Base-by-base conservation (phyloP, 2,888 invertebrate genomes). In the Andrena bucephala region DNA sequence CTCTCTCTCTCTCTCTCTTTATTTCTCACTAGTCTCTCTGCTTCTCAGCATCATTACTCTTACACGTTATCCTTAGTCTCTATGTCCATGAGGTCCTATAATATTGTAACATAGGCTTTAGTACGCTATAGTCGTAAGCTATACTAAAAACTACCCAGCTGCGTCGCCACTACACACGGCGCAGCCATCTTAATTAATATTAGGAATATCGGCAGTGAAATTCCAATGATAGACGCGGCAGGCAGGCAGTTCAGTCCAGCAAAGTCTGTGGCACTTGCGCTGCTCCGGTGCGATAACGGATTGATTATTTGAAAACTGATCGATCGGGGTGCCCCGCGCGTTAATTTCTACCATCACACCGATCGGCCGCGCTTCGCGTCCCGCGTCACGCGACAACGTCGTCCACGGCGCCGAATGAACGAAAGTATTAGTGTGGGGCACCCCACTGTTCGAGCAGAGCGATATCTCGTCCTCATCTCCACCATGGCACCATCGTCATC, bases 151-250 rank as follows among this genome's bases (percentile, higher is more conserved):
- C 92, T 93, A 93, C 87, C 68, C 87, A 85, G 87, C 90, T 87
- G 87, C 90, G 90, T 84, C 90, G 89, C 89, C 90, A 90, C 83
- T 70, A 70, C 89, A 65, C 83, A 83, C 90, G 90, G 57, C 89
- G 87, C 90, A 87, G 90, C 89, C 80, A 69, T 80, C 85, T 87
- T 89, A 89, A 90, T 90, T 90, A 89, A 92, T 90, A 92, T 93
- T 93, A 93, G 92, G 94, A 93, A 93, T 94, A 94, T 94, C 93
- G 94, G 94, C 94, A 94, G 94, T 94, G 94, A 94, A 94, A 94
- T 94, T 93, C 93, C 93, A 94, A 91, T 90, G 92, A 93, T 93
- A 93, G 92, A 93, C 92, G 91, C 91, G 91, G 90, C 92, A 91
- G 91, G 90, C 91, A 92, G 92, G 90, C 91, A 91, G 90, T 91